Evolutionary conservation across 1,140 invertebrate genomes (phyloP).

Genomic region (Drosophila varians): DNA sequence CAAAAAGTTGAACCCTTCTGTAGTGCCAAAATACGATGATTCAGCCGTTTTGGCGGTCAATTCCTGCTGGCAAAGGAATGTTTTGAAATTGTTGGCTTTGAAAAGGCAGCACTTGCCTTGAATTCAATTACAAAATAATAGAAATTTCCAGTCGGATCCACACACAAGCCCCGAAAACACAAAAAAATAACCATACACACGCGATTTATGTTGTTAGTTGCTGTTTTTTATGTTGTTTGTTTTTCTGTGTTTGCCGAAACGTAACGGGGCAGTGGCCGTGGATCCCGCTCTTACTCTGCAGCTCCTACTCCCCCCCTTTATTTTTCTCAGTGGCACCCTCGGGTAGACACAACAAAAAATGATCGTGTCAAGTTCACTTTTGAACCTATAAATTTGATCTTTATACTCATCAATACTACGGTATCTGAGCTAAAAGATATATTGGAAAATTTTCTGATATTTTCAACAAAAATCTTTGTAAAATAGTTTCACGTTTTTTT

Average conservation of each 20-base stretch:
- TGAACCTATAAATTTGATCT: neutral
- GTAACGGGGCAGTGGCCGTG: conserved; percentile 79
- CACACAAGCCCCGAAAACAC: conserved; percentile 31
- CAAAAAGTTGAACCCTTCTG: conserved; percentile 11
- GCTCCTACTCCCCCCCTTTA: conserved; percentile 5
- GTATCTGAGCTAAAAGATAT: no score
- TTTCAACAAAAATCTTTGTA: no score
- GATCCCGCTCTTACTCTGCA: conserved; percentile 50
- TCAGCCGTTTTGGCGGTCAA: conserved; percentile 36
- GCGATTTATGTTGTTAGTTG: conserved; percentile 26
- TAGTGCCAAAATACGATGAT: neutral
- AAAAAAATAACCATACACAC: conserved; percentile 22
- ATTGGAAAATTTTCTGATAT: no score
- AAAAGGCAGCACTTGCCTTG: conserved; percentile 36
- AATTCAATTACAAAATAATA: conserved; percentile 77
- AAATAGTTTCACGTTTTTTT: neutral
- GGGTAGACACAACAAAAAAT: neutral
- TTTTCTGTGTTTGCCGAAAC: conserved; percentile 74
- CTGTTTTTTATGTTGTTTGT: conserved; percentile 14
- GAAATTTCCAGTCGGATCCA: conserved; percentile 76
- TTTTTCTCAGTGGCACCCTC: conserved; percentile 21
- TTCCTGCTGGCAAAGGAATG: conserved; percentile 5
- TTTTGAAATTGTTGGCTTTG: conserved; percentile 24
- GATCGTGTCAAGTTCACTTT: neutral
- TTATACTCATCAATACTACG: no score